Evolutionary conservation across 2,888 invertebrate species (phyloP), one percentile per base, ranked within the genome.

Genomic region (Nebria brevicollis): DNA sequence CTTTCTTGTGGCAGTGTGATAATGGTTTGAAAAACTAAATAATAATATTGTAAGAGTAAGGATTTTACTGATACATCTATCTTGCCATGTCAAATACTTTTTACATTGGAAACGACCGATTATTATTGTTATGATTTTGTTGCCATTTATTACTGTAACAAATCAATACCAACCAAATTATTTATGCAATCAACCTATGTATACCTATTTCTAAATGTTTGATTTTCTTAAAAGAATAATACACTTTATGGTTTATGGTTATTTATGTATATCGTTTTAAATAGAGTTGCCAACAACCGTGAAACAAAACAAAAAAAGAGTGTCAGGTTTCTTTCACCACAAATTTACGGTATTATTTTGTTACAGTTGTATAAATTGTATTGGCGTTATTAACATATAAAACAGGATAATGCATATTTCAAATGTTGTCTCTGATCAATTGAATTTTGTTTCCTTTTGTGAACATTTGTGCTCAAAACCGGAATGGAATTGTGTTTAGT

Each of bases 81-180:
- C 87, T 88, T 88, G 87, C 87, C 88, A 87, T 87, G 86, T 87
- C 86, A 87, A 75, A 75, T 26, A 34, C 5, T 70, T 70, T 70
- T 70, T 70, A 70, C 70, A 70, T 25, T 26, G 20, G 11, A 34
- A 13, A 70, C 25, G 26, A 26, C 34, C 70, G 70, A 70, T 25
- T 70, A 54, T 20, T 66, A 11, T 65, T 26, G 15, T 64, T 64
- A 10, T 54, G 26, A 72, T 72, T n/a, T 42, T 42, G 15, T 72
- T 72, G 8, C 43, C 15, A 15, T 72, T 72, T 72, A 34, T 41
- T 72, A 41, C 43, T 41, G 72, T 43, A 72, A 72, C 42, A 72
- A 72, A 72, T 34, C 34, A 1, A 34, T 34, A 34, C 34, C 34
- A 34, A 34, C 34, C 34, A 34, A 34, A 34, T 34, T 34, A 34